These are phyloP conservation scores for Musca vetustissima DNA, from an alignment of 1,140 invertebrate genomes.

Conservation along the genomic window DNA sequence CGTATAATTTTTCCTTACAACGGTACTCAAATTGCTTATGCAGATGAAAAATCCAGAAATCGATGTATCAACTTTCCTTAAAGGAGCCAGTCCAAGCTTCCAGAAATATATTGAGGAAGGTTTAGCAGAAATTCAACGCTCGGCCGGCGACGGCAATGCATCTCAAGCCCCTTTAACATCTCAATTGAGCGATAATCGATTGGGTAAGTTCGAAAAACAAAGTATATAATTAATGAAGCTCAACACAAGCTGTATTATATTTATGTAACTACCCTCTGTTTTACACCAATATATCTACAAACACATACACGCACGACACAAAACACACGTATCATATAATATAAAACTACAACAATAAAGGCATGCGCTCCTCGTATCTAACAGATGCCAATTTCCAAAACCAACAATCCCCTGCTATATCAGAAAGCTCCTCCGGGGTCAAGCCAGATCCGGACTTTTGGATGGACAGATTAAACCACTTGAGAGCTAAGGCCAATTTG, in stretches of 20 bases:
- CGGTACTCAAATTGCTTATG: constrained; percentile 9
- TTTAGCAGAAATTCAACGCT: constrained; percentile 71
- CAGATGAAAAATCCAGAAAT: constrained; percentile 85
- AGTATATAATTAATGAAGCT: not conserved
- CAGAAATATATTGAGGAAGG: constrained; percentile 90
- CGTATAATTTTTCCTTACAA: too few species aligned
- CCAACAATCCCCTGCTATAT: constrained; percentile 15
- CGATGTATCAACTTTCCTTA: constrained; percentile 87
- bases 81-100: constrained; percentile 87
- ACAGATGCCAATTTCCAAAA: constrained; percentile 49
- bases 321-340: too few species aligned
- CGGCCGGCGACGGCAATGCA: not conserved
- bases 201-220: constrained; percentile 17
- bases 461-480: constrained; percentile 49
- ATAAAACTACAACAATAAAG: constrained; percentile 13
- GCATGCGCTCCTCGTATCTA: constrained; percentile 39
- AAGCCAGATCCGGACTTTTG: constrained; percentile 48
- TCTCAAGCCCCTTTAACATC: not conserved
- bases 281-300: not conserved
- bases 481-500: constrained; percentile 38
- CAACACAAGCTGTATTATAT: too few species aligned
- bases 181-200: constrained; percentile 28
- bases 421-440: constrained; percentile 29
- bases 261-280: not conserved
- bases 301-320: too few species aligned